Percentiles rank a stretch among this genome's conserved stretches.
phyloP scores from a whole-genome alignment of 2,113 vertebrate genomes.

The Sylvia atricapilla region DNA sequence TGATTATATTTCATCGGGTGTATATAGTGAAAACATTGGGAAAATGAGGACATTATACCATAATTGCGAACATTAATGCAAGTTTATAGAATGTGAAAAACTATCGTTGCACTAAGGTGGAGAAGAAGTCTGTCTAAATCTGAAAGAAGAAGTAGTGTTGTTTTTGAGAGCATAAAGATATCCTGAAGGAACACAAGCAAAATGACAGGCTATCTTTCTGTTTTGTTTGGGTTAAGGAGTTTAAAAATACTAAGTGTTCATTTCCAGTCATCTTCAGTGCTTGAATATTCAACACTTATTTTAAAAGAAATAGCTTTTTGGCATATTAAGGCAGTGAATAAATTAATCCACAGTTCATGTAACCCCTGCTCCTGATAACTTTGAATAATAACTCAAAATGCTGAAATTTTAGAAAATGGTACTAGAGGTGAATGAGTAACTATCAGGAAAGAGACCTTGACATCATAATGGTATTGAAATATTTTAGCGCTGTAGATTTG shows the following conservation, averaged over 20 bases:
- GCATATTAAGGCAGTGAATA: not conserved
- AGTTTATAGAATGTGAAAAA: not conserved
- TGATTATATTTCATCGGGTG: not conserved
- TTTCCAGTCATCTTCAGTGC: not conserved
- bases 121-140: not conserved
- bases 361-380: not conserved
- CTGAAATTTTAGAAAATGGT: not conserved
- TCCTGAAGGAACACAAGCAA: not conserved
- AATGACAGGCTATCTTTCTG: not conserved
- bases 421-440: not conserved
- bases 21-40: not conserved
- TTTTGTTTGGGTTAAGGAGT: not conserved
- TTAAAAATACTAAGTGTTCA: not conserved
- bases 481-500: not conserved
- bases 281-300: not conserved
- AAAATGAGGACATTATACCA: not conserved
- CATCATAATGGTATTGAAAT: not conserved
- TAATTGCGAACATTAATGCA: not conserved
- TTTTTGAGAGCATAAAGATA: not conserved
- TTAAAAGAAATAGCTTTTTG: not conserved
- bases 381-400: not conserved
- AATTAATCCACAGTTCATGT: not conserved
- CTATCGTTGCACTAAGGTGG: rapidly evolving
- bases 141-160: not conserved
- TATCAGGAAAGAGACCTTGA: not conserved